Conservation (phyloP, 2,888 invertebrate genomes). For the Pediacus dermestoides region DNA sequence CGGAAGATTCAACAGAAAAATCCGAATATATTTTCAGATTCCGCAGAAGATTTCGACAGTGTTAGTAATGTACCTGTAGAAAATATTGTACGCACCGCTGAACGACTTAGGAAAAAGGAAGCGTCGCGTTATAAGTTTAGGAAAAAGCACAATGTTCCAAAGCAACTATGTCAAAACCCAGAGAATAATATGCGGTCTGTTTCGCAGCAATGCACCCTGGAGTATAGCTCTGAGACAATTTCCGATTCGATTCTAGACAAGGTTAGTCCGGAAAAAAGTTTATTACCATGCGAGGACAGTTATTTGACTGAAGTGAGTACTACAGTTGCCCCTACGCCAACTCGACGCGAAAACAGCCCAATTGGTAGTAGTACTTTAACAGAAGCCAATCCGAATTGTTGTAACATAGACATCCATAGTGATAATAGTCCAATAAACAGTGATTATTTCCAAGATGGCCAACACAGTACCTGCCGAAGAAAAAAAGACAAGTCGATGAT, state of each 20-base stretch:
- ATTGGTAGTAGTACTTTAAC: conserved; percentile 23
- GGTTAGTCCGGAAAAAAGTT: conserved; percentile 37
- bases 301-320: conserved; percentile 17
- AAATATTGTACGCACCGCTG: conserved; percentile 40
- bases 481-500: conserved; percentile 1
- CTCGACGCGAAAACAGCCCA: conserved; percentile 32
- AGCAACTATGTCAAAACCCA: conserved; percentile 15
- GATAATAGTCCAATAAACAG: conserved; percentile 13
- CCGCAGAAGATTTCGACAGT: conserved; percentile 56
- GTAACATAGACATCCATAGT: conserved; percentile 21
- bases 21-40: conserved; percentile 65
- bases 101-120: conserved; percentile 37
- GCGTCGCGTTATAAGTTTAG: conserved; percentile 30
- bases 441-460: conserved; percentile 14
- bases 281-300: conserved; percentile 38
- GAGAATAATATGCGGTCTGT: conserved; percentile 58
- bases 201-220: conserved; percentile 68
- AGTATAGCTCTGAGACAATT: conserved; percentile 58
- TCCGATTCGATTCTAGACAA: conserved; percentile 45
- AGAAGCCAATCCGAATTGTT: conserved; percentile 21
- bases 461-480: conserved; percentile 8
- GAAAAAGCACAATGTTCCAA: conserved; percentile 34
- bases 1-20: conserved; percentile 60
- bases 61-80: conserved; percentile 40
- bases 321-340: conserved; percentile 18